phyloP scores from a whole-genome alignment of 2,888 invertebrate species.

The Archaeoteleia sp. region DNA sequence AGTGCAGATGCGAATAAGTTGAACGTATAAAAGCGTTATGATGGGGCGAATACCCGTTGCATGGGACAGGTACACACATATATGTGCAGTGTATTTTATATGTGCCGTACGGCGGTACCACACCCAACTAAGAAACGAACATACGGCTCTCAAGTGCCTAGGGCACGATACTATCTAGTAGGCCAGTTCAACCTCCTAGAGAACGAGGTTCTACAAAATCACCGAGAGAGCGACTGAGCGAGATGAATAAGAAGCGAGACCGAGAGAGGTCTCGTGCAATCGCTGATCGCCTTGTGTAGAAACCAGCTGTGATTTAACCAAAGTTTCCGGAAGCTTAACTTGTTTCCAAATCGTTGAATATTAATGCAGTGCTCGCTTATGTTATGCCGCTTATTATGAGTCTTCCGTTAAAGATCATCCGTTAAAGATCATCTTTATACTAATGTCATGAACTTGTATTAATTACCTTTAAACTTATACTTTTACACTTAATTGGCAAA shows the following conservation, averaged over 20 bases:
- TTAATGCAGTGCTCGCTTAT: no score
- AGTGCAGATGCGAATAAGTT: conserved; percentile 44
- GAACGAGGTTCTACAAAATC: no score
- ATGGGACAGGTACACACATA: conserved; percentile 25
- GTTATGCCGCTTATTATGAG: no score
- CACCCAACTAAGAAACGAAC: conserved; percentile 53
- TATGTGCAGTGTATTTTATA: conserved; percentile 29
- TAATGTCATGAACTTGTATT: no score
- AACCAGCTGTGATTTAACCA: conserved; percentile 16
- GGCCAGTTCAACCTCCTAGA: conserved; percentile 53
- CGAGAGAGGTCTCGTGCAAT: conserved; percentile 16
- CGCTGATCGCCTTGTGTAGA: conserved; percentile 9
- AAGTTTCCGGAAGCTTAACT: conserved; percentile 9
- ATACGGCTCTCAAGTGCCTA: conserved; percentile 28
- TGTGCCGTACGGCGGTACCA: conserved; percentile 52
- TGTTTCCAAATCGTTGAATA: no score
- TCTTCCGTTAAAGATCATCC: no score
- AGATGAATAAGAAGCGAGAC: no score
- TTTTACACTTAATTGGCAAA: no score
- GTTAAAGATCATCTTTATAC: no score
- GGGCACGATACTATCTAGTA: conserved; percentile 54
- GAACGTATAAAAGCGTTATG: conserved; percentile 48
- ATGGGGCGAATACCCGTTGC: conserved; percentile 46
- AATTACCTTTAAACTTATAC: no score
- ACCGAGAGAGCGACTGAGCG: no score